phyloP scores from a whole-genome alignment of 2,797 vertebrate species.

The Pteronotus mesoamericanus region DNA sequence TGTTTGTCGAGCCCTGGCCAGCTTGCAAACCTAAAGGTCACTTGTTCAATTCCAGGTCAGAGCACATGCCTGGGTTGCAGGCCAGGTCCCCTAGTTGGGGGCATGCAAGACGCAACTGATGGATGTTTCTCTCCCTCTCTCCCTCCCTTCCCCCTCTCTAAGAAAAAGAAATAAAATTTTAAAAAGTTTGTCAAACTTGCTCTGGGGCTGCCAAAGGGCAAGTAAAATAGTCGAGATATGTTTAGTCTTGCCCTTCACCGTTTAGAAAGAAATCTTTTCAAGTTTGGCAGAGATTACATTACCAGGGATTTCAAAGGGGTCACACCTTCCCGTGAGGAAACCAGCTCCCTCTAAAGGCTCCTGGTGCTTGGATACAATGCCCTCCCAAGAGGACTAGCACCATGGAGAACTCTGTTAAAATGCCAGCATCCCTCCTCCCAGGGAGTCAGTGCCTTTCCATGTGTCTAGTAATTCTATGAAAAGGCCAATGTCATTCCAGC shows the following conservation, averaged over 20 bases:
- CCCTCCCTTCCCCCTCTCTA: too few relatives aligned
- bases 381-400: not conserved
- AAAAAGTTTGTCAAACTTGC: not conserved
- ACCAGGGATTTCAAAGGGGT: slow-evolving; percentile 4
- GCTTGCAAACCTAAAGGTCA: not conserved
- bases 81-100: not conserved
- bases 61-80: not conserved
- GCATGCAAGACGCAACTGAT: not conserved
- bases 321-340: slow-evolving; percentile 27
- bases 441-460: not conserved
- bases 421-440: not conserved
- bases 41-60: not conserved
- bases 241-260: slow-evolving; percentile 53
- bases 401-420: not conserved
- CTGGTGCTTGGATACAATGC: not conserved
- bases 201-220: slow-evolving; percentile 42
- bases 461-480: not conserved
- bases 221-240: slow-evolving; percentile 53
- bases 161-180: not conserved
- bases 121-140: not conserved
- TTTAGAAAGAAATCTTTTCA: slow-evolving; percentile 46
- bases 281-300: slow-evolving; percentile 27
- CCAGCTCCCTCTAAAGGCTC: not conserved
- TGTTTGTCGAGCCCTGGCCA: not conserved
- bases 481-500: not conserved